Evolutionary conservation across 2,797 vertebrate genomes (phyloP).

Genomic region (Neosilurus mollespiculum): DNA sequence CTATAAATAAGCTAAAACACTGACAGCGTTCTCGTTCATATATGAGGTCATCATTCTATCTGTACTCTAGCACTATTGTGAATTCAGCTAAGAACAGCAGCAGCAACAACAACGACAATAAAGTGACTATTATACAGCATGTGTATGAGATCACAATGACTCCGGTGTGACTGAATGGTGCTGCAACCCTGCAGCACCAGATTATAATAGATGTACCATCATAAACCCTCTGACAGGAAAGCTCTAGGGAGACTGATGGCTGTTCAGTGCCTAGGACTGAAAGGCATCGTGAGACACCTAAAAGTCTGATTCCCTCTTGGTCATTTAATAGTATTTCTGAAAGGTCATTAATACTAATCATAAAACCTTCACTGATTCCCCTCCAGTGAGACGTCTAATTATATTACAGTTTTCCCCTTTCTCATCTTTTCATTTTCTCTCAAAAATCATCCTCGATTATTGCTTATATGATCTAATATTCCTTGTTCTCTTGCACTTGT

Average conservation of each 20-base stretch:
- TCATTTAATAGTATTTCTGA: constrained; percentile 54
- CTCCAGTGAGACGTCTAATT: constrained; percentile 56
- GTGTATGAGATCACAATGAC: constrained; percentile 45
- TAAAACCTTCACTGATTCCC: constrained; percentile 52
- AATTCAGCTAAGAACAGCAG: constrained; percentile 3
- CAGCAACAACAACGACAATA: not conserved
- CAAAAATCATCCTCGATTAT: constrained; percentile 53
- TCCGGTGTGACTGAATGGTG: constrained; percentile 30
- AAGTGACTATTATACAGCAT: constrained; percentile 8
- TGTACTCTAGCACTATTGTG: not conserved
- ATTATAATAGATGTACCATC: constrained; percentile 45
- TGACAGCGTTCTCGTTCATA: not conserved
- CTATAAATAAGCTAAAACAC: not conserved
- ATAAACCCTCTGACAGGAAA: constrained; percentile 47
- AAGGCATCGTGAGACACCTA: constrained; percentile 38
- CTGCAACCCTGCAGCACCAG: constrained; percentile 38
- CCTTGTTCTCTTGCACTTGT: constrained; percentile 22
- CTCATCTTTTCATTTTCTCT: constrained; percentile 51
- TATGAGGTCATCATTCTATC: not conserved
- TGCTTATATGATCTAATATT: constrained; percentile 49
- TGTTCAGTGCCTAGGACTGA: constrained; percentile 36
- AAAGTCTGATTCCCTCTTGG: constrained; percentile 47
- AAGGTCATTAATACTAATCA: constrained; percentile 61
- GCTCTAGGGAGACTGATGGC: constrained; percentile 36
- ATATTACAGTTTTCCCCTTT: constrained; percentile 50